Evolutionary conservation across 2,113 vertebrate species (phyloP).

Genomic region (Chiloscyllium plagiosum): DNA sequence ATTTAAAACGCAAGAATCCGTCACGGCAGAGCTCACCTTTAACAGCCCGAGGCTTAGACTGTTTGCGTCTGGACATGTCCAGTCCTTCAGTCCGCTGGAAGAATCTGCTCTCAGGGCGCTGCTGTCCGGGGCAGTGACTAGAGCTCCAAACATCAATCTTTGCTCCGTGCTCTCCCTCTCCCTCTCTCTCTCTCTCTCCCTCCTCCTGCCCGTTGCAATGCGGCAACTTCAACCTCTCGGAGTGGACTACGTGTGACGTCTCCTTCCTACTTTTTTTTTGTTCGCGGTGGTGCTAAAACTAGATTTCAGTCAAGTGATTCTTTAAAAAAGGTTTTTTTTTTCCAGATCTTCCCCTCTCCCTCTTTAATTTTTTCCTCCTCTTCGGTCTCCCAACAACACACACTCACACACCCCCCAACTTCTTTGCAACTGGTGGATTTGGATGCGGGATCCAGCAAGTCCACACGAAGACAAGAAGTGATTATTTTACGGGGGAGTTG

Average conservation of each 20-base stretch:
- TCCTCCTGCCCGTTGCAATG: slow-evolving; percentile 84
- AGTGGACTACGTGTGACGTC: slow-evolving; percentile 38
- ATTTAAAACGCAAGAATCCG: not conserved
- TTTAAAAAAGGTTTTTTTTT: not conserved
- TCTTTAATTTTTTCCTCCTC: slow-evolving; percentile 31
- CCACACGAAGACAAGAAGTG: slow-evolving; percentile 19
- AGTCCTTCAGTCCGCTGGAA: slow-evolving; percentile 41
- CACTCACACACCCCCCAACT: slow-evolving; percentile 31
- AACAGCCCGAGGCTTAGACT: slow-evolving; percentile 94
- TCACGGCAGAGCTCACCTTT: slow-evolving; percentile 69
- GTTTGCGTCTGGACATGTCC: slow-evolving; percentile 94
- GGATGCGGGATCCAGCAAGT: slow-evolving; percentile 3
- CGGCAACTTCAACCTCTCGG: slow-evolving; percentile 63
- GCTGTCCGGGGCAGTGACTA: slow-evolving; percentile 21
- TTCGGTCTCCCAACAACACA: slow-evolving; percentile 39
- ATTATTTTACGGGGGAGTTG: slow-evolving; percentile 38
- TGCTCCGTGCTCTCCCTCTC: not conserved
- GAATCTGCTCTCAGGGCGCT: not conserved
- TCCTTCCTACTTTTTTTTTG: slow-evolving; percentile 49
- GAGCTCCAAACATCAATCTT: slow-evolving; percentile 30
- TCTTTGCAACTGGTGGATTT: slow-evolving; percentile 37
- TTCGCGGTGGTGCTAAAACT: slow-evolving; percentile 47
- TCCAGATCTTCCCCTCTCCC: not conserved
- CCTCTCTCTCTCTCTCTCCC: not conserved
- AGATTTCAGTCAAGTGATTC: slow-evolving; percentile 45